A percentile compares a stretch with the other conserved stretches of the same genome.
phyloP scores from a whole-genome alignment of 2,113 vertebrate species.

The Laterallus jamaicensis region DNA sequence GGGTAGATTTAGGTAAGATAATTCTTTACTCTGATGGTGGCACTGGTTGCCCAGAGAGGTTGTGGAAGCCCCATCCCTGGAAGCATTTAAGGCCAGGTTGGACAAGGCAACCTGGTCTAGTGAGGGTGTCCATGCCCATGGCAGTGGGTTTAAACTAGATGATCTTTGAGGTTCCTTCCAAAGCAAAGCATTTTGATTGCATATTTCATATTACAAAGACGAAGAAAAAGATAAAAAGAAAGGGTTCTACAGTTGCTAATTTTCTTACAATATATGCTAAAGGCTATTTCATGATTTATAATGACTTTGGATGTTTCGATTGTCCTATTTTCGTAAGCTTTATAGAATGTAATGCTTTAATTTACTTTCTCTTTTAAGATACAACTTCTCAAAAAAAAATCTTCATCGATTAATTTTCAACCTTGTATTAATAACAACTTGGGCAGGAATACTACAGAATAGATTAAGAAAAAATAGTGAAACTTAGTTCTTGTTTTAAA shows the following conservation, averaged over 20 bases:
- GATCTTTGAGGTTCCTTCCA: too few species aligned
- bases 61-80: too few species aligned
- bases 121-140: too few species aligned
- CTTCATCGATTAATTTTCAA: background rate
- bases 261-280: background rate
- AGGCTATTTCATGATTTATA: background rate
- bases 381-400: background rate
- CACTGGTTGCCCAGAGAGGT: too few species aligned
- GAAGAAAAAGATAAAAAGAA: background rate
- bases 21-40: too few species aligned
- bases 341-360: background rate
- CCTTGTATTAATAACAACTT: background rate
- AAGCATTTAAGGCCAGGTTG: too few species aligned
- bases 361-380: background rate
- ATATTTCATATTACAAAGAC: background rate
- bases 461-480: background rate
- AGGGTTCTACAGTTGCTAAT: background rate
- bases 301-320: background rate
- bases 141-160: too few species aligned
- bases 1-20: too few species aligned
- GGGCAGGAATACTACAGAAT: background rate
- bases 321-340: background rate
- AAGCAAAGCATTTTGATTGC: too few species aligned
- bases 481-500: background rate
- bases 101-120: too few species aligned